Base-by-base conservation (phyloP, 2,888 invertebrate genomes). In the Melinaea menophilus region DNA sequence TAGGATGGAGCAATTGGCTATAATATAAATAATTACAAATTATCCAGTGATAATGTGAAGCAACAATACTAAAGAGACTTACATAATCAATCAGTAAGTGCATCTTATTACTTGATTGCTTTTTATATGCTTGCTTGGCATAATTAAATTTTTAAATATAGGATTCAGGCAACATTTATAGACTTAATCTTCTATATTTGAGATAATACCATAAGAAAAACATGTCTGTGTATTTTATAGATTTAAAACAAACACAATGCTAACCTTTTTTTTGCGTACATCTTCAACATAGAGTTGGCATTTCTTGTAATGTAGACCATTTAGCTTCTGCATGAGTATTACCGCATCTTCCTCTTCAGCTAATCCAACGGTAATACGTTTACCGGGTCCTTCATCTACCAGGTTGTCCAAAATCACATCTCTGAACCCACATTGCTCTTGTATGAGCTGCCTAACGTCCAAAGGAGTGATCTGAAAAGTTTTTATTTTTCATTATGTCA, bases 361-460 rank as follows among this genome's bases (percentile, higher is more conserved):
- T n/a, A 79, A 66, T 0, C 80, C 79, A 0, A 79, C 73, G 0
- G 79, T 79, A 7, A 79, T 75, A 13, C 71, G 73, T 60, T 72
- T 76, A 3, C 61, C 62, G 0, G 47, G 47, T 0, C 73, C 72
- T 2, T 78, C 77, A 11, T 54, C 45, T n/a, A 68, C 34, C 4
- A 79, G 67, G 35, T 78, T 77, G 56, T 79, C 80, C 46, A 80
- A 59, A 54, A 80, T 78, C 4, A 74, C 58, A 13, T 78, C 72
- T 3, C 64, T 60, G 4, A 78, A 57, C 0, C 75, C 75, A 55
- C 79, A 79, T 72, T 72, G 68, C 0, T 73, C 72, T 13, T 64
- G 61, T n/a, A 79, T 68, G n/a, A 79, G 65, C 0, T 63, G 51
- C 61, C 76, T 78, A 3, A 78, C 55, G 2, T 75, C 73, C 9